Conservation (phyloP, 1,140 invertebrate genomes). For the Dryas iulia region DNA sequence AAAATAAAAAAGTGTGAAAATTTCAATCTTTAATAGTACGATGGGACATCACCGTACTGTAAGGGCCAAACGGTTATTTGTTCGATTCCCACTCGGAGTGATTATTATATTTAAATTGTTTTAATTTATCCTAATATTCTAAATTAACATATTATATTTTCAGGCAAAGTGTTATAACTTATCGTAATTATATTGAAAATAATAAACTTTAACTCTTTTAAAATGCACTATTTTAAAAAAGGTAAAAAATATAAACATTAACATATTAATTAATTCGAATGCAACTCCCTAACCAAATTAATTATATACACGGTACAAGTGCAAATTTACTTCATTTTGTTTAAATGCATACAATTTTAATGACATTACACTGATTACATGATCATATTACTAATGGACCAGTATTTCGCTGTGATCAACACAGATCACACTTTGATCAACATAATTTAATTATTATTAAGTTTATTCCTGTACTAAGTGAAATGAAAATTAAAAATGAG, state of each 20-base stretch:
- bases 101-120: no score
- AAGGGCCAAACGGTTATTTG: no score
- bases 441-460: slow-evolving; percentile 3
- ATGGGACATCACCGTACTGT: no score
- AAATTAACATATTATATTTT: no score
- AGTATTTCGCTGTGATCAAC: slow-evolving; percentile 11
- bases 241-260: not conserved
- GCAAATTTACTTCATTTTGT: slow-evolving; percentile 13
- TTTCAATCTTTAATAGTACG: no score
- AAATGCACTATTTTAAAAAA: not conserved
- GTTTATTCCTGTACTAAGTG: not conserved
- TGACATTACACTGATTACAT: slow-evolving; percentile 23
- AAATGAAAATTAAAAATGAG: not conserved
- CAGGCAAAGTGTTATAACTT: no score
- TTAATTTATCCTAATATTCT: no score
- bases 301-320: not conserved
- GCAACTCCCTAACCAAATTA: not conserved
- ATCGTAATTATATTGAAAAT: no score
- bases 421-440: slow-evolving; percentile 7
- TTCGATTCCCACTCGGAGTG: no score
- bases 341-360: slow-evolving; percentile 17
- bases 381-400: slow-evolving; percentile 21
- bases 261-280: not conserved
- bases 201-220: no score
- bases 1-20: no score